Conservation (phyloP, 2,888 invertebrate genomes). For the Eubasilissa splendida region DNA sequence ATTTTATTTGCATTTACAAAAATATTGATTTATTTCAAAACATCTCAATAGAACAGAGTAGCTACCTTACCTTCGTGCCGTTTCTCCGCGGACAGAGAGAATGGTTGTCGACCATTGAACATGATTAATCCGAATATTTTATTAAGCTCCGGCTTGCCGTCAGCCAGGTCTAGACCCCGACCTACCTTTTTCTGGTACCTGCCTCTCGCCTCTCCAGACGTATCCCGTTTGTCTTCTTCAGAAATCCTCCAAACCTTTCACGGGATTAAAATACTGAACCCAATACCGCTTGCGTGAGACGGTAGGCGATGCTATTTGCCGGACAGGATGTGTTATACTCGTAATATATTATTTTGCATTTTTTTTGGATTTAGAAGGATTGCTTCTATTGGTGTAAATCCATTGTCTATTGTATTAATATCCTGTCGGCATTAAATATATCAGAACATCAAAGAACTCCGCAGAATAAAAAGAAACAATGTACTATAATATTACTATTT, state of each 20-base stretch:
- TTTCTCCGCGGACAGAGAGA: too few relatives aligned
- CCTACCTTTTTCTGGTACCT: not conserved
- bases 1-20: too few relatives aligned
- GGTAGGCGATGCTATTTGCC: not conserved
- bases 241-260: conserved; percentile 20
- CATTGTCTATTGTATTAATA: conserved; percentile 21
- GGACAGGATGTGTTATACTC: conserved; percentile 7
- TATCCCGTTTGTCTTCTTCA: conserved; percentile 2
- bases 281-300: not conserved
- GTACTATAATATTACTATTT: too few relatives aligned
- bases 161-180: not conserved
- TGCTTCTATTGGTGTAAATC: conserved; percentile 9
- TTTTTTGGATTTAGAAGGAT: not conserved
- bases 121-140: too few relatives aligned
- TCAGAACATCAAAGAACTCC: not conserved
- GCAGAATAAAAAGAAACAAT: not conserved
- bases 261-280: conserved; percentile 12
- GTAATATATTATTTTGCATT: not conserved
- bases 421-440: conserved; percentile 10
- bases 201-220: not conserved
- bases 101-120: too few relatives aligned
- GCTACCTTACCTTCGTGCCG: too few relatives aligned
- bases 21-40: too few relatives aligned
- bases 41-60: too few relatives aligned
- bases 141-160: too few relatives aligned